Evolutionary conservation across 2,113 vertebrate species (phyloP), one percentile per base, ranked within the genome.

Genomic region (Ageneiosus marmoratus): DNA sequence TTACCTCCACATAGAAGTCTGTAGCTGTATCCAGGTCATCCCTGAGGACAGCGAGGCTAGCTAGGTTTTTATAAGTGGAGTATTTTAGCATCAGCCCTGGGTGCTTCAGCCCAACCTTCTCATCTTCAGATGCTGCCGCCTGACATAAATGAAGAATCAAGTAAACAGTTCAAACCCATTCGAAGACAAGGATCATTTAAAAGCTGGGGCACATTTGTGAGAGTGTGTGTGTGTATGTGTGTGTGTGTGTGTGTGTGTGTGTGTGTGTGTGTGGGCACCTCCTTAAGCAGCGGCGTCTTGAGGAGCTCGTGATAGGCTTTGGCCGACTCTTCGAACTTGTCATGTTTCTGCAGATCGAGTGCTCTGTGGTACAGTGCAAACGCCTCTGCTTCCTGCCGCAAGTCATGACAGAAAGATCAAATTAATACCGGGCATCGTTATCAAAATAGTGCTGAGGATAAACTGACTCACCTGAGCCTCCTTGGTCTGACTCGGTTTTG

Each of bases 331-430:
- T 98, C 97, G 90, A 97, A 97, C 53, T 94, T 93, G 91, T 99
- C 98, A 20, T 98, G 97, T 83, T 99, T 99, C 91, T 99, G 98
- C 73, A 99, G 96, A 90, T 99, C 98, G 91, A 99, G 91, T 53
- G 98, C 98, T 91, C 96, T 97, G 89, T 99, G 97, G 80, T 99
- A 99, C 63, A 99, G 91, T 82, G 98, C 96, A 93, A 99, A 99
- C 4, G 98, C 98, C 91, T 99, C 98, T 0, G 97, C 97, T 93
- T 99, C 98, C 98, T 99, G 87, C 0, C 81, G 22, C 32, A 76
- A 41, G 65, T 3, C 22, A 51, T 41, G 34, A 41, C 12, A 70
- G 34, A 32, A 55, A 80, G 50, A 37, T 2, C 44, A 1, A 74
- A 48, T 55, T 22, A 74, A 15, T 32, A 53, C 72, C 11, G 5